Percentiles rank a stretch among this genome's conserved stretches.
These are phyloP conservation scores for Burhinus oedicnemus DNA, from an alignment of 2,113 vertebrate species.

Conservation along the genomic window DNA sequence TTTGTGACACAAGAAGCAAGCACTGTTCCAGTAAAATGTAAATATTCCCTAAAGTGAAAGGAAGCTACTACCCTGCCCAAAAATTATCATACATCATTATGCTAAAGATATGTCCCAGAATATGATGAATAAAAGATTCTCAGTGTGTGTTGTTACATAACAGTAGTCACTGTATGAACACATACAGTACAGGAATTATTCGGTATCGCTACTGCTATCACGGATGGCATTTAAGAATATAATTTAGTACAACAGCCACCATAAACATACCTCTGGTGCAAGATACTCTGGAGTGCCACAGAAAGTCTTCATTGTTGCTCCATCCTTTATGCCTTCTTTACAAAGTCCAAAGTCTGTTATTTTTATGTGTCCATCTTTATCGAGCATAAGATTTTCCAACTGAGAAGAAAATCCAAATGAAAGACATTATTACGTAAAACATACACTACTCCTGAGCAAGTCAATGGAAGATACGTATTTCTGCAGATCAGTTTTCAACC, in stretches of 20 bases:
- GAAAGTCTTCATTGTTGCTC: conserved; percentile 99
- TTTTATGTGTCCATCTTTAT: conserved; percentile 98
- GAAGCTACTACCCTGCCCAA: background rate
- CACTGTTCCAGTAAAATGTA: background rate
- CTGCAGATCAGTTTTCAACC: background rate
- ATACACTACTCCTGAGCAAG: background rate
- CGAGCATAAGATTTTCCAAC: conserved; percentile 98
- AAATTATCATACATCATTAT: background rate
- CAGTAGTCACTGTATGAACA: background rate
- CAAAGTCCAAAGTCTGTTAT: conserved; percentile 98
- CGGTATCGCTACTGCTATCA: background rate
- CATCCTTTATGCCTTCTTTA: conserved; percentile 98
- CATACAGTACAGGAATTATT: background rate
- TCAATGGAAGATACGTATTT: background rate
- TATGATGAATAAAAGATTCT: background rate
- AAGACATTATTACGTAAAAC: background rate
- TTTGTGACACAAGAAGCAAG: background rate
- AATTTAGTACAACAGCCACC: background rate
- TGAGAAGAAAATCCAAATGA: conserved; percentile 55
- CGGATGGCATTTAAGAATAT: background rate
- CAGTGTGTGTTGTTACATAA: background rate
- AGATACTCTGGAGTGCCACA: conserved; percentile 98
- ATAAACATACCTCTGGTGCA: conserved; percentile 88
- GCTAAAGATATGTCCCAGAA: background rate
- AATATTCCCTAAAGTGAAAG: background rate